These are phyloP conservation scores for Limnodromus scolopaceus DNA, from an alignment of 2,797 vertebrate species.

Conservation along the genomic window DNA sequence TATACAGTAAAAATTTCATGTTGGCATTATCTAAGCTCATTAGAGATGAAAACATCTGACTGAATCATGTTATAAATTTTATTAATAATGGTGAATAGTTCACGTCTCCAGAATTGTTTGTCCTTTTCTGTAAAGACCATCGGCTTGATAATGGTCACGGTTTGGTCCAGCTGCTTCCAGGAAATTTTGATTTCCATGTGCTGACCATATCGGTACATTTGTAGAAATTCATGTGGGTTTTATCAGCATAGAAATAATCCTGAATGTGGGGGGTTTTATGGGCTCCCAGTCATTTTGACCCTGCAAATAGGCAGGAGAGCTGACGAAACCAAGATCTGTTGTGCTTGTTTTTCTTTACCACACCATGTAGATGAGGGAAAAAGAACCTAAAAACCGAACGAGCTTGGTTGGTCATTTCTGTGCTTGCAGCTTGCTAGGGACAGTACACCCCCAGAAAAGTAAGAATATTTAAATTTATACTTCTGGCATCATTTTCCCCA, in stretches of 20 bases:
- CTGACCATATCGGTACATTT: background rate
- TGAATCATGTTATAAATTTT: background rate
- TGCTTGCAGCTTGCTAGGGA: background rate
- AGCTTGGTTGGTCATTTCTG: background rate
- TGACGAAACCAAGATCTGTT: background rate
- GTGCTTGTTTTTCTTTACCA: background rate
- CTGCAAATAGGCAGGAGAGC: background rate
- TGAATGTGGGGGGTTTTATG: accelerated
- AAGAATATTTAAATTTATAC: background rate
- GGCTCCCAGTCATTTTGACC: background rate
- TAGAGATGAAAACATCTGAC: background rate
- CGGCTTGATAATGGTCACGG: background rate
- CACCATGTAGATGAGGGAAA: background rate
- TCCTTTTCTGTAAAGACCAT: background rate
- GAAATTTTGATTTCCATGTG: background rate
- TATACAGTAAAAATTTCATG: background rate
- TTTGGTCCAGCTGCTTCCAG: background rate
- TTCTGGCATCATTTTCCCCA: background rate
- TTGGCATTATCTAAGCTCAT: background rate
- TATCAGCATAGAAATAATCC: background rate
- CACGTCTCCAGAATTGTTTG: background rate
- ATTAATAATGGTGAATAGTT: background rate
- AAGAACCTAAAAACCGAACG: background rate
- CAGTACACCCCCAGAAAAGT: background rate
- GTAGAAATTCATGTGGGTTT: background rate